These are phyloP conservation scores for Myripristis murdjan DNA, from an alignment of 2,797 vertebrate genomes.

Conservation along the genomic window DNA sequence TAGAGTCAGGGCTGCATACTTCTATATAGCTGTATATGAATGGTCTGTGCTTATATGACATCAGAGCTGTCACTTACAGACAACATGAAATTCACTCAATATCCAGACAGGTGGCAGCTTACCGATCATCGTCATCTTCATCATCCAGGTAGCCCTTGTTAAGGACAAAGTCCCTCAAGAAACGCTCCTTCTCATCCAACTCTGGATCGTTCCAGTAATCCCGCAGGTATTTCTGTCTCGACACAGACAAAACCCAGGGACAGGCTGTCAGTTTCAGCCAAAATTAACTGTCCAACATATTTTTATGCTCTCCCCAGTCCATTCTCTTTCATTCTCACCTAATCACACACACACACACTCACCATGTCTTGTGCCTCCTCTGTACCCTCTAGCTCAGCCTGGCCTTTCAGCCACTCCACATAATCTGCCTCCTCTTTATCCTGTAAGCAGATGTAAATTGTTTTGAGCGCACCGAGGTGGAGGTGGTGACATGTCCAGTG, in stretches of 20 bases:
- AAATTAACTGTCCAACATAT: no score
- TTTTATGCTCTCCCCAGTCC: background rate
- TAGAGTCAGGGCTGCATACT: background rate
- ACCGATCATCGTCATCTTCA: conserved; percentile 70
- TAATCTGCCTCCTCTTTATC: conserved; percentile 90
- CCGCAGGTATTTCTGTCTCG: conserved; percentile 86
- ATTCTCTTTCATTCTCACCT: background rate
- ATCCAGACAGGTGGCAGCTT: conserved; percentile 5
- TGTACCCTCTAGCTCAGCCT: conserved; percentile 77
- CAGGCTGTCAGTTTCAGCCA: background rate
- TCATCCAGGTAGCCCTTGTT: conserved; percentile 88
- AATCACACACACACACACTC: conserved; percentile 44
- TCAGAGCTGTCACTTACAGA: background rate
- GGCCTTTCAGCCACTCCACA: conserved; percentile 92
- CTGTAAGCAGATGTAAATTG: conserved; percentile 65
- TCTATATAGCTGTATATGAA: background rate
- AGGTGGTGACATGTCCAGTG: background rate
- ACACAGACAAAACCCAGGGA: conserved; percentile 22
- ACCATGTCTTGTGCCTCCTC: conserved; percentile 90
- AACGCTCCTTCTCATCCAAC: conserved; percentile 90
- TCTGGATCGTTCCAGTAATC: conserved; percentile 92
- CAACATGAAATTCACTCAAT: background rate
- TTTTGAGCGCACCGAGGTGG: no score
- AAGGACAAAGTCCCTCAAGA: conserved; percentile 92
- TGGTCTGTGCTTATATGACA: background rate